Percentiles rank a stretch among this genome's conserved stretches.
These are phyloP conservation scores for Ernsta delagoae DNA, from an alignment of 2,888 invertebrate species.

Conservation along the genomic window DNA sequence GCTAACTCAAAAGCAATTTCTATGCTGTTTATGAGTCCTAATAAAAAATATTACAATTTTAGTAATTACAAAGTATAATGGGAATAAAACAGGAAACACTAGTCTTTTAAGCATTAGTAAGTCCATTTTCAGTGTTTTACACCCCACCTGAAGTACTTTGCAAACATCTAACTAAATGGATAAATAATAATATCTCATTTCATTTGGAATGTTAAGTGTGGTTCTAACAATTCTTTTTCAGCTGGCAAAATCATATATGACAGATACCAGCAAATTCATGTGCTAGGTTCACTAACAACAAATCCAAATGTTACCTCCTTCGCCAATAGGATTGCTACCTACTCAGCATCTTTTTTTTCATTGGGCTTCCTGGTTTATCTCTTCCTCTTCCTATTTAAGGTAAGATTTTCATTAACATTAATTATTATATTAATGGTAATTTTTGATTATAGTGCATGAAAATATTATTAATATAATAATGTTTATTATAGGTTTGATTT, in stretches of 20 bases:
- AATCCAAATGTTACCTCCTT: slow-evolving; percentile 78
- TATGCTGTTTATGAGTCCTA: too few species aligned
- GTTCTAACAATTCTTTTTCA: slow-evolving; percentile 63
- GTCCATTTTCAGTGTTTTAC: too few species aligned
- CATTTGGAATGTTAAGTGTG: slow-evolving; percentile 35
- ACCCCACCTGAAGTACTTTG: neutral
- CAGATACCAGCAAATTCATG: slow-evolving; percentile 86
- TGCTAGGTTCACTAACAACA: slow-evolving; percentile 77
- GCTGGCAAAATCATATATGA: slow-evolving; percentile 86
- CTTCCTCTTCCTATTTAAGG: slow-evolving; percentile 76
- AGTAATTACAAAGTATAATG: too few species aligned
- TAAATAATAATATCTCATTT: neutral
- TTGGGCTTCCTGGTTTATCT: slow-evolving; percentile 87
- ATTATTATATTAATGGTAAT: too few species aligned
- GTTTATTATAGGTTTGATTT: too few species aligned
- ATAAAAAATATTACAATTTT: too few species aligned
- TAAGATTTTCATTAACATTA: too few species aligned
- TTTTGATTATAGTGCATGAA: too few species aligned
- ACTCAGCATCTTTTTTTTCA: slow-evolving; percentile 71
- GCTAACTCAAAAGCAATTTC: too few species aligned
- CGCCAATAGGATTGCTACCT: slow-evolving; percentile 76
- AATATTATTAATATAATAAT: too few species aligned
- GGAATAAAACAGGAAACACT: too few species aligned
- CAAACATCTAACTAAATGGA: neutral
- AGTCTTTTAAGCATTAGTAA: too few species aligned